Conservation (phyloP, 2,888 invertebrate genomes). For the Invenusta paracnida region DNA sequence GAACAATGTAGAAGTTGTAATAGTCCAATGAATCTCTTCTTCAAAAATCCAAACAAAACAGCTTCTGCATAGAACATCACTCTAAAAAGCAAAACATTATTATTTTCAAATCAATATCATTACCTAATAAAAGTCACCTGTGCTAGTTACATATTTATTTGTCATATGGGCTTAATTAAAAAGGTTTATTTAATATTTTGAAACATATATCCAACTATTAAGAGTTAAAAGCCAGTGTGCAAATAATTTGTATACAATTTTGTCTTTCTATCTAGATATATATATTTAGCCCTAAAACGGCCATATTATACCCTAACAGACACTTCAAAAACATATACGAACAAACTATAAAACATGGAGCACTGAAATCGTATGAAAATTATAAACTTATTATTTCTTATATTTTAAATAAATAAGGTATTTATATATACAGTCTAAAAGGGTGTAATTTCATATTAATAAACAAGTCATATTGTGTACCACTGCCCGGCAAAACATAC, state of each 20-base stretch:
- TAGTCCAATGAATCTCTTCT: slow-evolving; percentile 86
- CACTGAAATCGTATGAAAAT: not conserved
- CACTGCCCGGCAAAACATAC: no score
- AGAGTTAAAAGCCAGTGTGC: no score
- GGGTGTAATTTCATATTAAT: not conserved
- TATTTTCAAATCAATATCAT: no score
- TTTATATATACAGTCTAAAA: not conserved
- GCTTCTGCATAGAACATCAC: slow-evolving; percentile 71
- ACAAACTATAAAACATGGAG: not conserved
- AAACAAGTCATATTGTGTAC: not conserved
- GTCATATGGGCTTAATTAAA: no score
- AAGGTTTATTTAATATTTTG: no score
- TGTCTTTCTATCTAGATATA: not conserved
- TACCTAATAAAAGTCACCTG: no score
- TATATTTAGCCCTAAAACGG: no score
- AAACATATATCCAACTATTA: no score
- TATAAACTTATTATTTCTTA: not conserved
- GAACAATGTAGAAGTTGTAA: slow-evolving; percentile 75
- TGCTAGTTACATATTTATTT: no score
- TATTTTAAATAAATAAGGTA: no score
- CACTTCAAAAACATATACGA: not conserved
- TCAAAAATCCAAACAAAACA: slow-evolving; percentile 91
- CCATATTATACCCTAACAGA: not conserved
- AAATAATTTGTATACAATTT: no score
- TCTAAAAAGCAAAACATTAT: no score